A percentile compares a stretch with the other conserved stretches of the same genome.
These are phyloP conservation scores for Peromyscus eremicus DNA, from an alignment of 2,797 vertebrate genomes.

Conservation along the genomic window DNA sequence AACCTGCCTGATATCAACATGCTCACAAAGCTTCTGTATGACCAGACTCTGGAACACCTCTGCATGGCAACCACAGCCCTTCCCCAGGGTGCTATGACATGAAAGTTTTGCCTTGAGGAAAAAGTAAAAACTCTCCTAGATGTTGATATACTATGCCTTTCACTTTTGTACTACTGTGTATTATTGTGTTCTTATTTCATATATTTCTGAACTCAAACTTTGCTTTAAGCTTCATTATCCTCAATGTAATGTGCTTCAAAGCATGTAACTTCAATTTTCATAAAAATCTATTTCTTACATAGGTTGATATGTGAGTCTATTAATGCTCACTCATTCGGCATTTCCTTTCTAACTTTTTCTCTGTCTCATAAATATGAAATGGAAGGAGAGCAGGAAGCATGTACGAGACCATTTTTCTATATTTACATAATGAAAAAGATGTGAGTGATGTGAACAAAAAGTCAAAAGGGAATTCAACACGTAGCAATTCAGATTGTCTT, in stretches of 20 bases:
- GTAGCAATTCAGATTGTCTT: slow-evolving; percentile 25
- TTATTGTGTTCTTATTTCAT: slow-evolving; percentile 73
- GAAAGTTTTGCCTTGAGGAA: slow-evolving; percentile 42
- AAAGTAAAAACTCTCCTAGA: not conserved
- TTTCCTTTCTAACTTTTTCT: slow-evolving; percentile 66
- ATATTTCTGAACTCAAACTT: slow-evolving; percentile 75
- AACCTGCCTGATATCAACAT: not conserved
- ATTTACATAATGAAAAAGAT: slow-evolving; percentile 77
- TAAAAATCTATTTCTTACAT: slow-evolving; percentile 74
- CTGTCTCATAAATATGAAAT: slow-evolving; percentile 74
- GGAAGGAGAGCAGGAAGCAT: slow-evolving; percentile 60
- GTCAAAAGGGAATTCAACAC: slow-evolving; percentile 61
- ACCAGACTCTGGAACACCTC: not conserved
- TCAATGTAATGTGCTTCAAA: slow-evolving; percentile 76
- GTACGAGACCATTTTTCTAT: slow-evolving; percentile 72
- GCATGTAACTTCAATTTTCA: slow-evolving; percentile 78
- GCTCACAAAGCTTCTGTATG: slow-evolving; percentile 10
- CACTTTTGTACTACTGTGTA: slow-evolving; percentile 17
- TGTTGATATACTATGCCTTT: slow-evolving; percentile 8
- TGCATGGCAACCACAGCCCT: not conserved
- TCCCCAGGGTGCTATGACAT: not conserved
- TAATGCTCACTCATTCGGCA: slow-evolving; percentile 70
- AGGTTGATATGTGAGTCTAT: slow-evolving; percentile 71
- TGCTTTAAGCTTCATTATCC: slow-evolving; percentile 78
- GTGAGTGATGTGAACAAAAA: slow-evolving; percentile 56